Conservation (phyloP, 2,888 invertebrate genomes). For the Hypsopygia costalis region DNA sequence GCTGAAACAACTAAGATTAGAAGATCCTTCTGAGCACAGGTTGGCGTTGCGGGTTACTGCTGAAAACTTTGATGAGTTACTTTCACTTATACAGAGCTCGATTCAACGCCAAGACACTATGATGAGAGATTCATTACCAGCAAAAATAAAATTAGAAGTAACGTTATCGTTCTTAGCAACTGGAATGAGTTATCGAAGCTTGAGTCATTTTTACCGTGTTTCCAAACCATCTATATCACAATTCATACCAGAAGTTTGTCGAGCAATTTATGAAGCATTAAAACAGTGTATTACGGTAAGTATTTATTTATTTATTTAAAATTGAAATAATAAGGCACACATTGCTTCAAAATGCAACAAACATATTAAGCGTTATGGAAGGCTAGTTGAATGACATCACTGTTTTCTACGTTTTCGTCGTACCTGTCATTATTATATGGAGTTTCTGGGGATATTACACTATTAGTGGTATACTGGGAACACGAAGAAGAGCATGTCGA, state of each 20-base stretch:
- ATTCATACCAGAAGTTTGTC: not conserved
- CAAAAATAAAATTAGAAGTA: slow-evolving; percentile 17
- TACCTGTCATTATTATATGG: too few species aligned
- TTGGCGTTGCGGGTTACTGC: slow-evolving; percentile 18
- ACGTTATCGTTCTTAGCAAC: slow-evolving; percentile 13
- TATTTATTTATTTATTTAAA: too few species aligned
- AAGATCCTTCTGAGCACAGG: slow-evolving; percentile 22
- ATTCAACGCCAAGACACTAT: slow-evolving; percentile 18
- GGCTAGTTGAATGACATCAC: too few species aligned
- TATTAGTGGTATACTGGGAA: too few species aligned
- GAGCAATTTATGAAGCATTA: slow-evolving; percentile 1
- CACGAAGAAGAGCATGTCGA: too few species aligned
- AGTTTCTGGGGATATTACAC: too few species aligned
- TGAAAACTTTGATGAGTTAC: slow-evolving; percentile 13
- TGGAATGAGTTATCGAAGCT: slow-evolving; percentile 3
- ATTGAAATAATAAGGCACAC: too few species aligned
- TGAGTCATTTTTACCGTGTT: slow-evolving; percentile 6
- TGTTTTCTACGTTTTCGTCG: too few species aligned
- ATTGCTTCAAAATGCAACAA: too few species aligned
- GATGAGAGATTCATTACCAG: slow-evolving; percentile 21
- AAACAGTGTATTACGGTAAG: too few species aligned
- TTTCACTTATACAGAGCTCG: slow-evolving; percentile 9
- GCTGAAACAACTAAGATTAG: slow-evolving; percentile 20
- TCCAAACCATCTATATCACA: not conserved
- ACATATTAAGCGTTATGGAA: too few species aligned